Percentiles rank a stretch among this genome's conserved stretches.
These are phyloP conservation scores for Xenopus laevis DNA, from an alignment of 2,113 vertebrate species.

Conservation along the genomic window DNA sequence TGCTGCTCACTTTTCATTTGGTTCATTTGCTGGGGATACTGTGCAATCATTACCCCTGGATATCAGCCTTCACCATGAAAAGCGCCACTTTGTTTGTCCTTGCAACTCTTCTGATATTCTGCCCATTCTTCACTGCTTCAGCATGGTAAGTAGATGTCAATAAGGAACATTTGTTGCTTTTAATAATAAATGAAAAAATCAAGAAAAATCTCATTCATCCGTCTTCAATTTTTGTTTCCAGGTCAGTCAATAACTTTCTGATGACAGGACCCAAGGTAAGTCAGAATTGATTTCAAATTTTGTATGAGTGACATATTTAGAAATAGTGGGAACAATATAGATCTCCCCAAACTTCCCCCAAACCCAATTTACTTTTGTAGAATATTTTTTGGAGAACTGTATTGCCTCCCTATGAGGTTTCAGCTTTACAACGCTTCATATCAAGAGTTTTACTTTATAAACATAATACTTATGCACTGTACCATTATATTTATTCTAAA, in stretches of 20 bases:
- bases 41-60: not conserved
- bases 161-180: too few relatives aligned
- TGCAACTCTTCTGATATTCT: constrained; percentile 59
- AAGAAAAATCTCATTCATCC: too few relatives aligned
- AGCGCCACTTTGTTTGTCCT: constrained; percentile 55
- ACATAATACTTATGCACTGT: not conserved
- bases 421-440: too few relatives aligned
- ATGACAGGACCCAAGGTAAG: constrained; percentile 97
- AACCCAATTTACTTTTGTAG: too few relatives aligned
- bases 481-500: not conserved
- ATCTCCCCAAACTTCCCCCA: too few relatives aligned
- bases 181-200: too few relatives aligned
- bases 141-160: constrained; percentile 70
- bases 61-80: constrained; percentile 61
- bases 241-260: constrained; percentile 96
- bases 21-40: not conserved
- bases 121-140: constrained; percentile 57
- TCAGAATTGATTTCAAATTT: not conserved
- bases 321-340: too few relatives aligned
- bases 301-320: not conserved
- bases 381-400: not conserved
- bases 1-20: constrained; percentile 36
- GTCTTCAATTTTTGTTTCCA: constrained; percentile 51
- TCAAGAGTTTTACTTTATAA: too few relatives aligned
- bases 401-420: too few relatives aligned